A percentile compares a stretch with the other conserved stretches of the same genome.
phyloP scores from a whole-genome alignment of 1,140 invertebrate genomes.

The Aethina tumida region DNA sequence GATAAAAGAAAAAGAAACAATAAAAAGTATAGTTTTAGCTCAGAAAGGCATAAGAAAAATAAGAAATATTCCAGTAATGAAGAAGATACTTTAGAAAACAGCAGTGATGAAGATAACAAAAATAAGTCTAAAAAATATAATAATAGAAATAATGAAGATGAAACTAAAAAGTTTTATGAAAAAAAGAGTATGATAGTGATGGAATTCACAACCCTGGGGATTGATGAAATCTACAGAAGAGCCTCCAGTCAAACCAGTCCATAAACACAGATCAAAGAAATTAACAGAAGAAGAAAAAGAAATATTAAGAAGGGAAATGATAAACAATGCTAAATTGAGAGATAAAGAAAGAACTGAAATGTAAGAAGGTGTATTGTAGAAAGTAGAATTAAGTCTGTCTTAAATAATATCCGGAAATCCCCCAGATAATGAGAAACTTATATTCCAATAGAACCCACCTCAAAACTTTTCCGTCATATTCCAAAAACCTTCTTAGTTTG shows the following conservation, averaged over 20 bases:
- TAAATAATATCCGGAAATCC: neutral
- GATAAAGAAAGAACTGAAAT: constrained; percentile 39
- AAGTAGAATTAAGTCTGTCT: neutral
- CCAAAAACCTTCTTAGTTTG: constrained; percentile 50
- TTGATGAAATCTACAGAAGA: constrained; percentile 32
- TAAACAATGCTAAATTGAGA: constrained; percentile 61
- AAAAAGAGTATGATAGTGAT: constrained; percentile 12
- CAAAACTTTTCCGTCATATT: constrained; percentile 63
- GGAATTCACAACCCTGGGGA: constrained; percentile 33
- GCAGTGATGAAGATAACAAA: too few relatives aligned
- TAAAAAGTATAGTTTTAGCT: too few relatives aligned
- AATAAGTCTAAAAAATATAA: too few relatives aligned
- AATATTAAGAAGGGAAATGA: constrained; percentile 66
- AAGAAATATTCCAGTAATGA: too few relatives aligned
- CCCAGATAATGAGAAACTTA: neutral
- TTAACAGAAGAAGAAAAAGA: constrained; percentile 63
- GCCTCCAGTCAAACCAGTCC: constrained; percentile 18
- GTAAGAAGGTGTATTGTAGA: neutral
- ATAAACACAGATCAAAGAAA: constrained; percentile 31
- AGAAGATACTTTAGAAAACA: too few relatives aligned
- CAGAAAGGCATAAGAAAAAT: too few relatives aligned
- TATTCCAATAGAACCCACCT: constrained; percentile 35
- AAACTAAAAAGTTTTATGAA: constrained; percentile 5
- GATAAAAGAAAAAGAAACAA: too few relatives aligned
- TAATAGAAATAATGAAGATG: constrained; percentile 10